These are phyloP conservation scores for Hemibagrus guttatus DNA, from an alignment of 2,797 vertebrate genomes.

Conservation along the genomic window DNA sequence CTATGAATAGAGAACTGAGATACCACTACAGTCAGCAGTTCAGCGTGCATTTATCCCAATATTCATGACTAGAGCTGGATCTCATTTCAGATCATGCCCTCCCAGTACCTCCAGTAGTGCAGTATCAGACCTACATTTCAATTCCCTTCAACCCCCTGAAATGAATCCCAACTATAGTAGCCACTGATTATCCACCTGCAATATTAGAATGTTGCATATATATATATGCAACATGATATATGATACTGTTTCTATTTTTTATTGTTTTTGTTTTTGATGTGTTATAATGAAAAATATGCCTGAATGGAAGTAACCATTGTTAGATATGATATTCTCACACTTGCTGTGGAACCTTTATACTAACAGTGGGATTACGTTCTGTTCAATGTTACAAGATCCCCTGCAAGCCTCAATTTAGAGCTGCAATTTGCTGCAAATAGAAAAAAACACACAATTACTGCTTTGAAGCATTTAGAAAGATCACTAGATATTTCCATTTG, in stretches of 20 bases:
- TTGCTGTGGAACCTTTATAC: slow-evolving; percentile 54
- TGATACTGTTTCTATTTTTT: background rate
- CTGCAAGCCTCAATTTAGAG: slow-evolving; percentile 46
- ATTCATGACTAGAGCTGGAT: slow-evolving; percentile 66
- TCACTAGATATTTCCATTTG: background rate
- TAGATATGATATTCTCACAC: slow-evolving; percentile 52
- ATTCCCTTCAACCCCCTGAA: background rate
- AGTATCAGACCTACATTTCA: slow-evolving; percentile 41
- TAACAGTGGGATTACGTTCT: slow-evolving; percentile 53
- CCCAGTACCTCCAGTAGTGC: slow-evolving; percentile 38
- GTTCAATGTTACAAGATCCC: slow-evolving; percentile 39
- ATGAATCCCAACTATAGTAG: background rate
- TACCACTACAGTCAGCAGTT: slow-evolving; percentile 74
- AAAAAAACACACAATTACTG: background rate
- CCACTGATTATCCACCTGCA: background rate
- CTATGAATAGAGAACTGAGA: slow-evolving; percentile 75
- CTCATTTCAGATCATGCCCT: slow-evolving; percentile 67
- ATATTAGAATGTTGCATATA: background rate
- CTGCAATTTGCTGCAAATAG: background rate
- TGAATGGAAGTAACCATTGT: slow-evolving; percentile 56
- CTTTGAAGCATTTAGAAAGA: background rate
- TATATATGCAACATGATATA: background rate
- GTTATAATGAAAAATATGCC: slow-evolving; percentile 24
- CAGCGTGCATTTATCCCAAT: slow-evolving; percentile 57
- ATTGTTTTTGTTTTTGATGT: slow-evolving; percentile 2